phyloP scores from a whole-genome alignment of 2,113 vertebrate genomes.

The Trogon melanurus region DNA sequence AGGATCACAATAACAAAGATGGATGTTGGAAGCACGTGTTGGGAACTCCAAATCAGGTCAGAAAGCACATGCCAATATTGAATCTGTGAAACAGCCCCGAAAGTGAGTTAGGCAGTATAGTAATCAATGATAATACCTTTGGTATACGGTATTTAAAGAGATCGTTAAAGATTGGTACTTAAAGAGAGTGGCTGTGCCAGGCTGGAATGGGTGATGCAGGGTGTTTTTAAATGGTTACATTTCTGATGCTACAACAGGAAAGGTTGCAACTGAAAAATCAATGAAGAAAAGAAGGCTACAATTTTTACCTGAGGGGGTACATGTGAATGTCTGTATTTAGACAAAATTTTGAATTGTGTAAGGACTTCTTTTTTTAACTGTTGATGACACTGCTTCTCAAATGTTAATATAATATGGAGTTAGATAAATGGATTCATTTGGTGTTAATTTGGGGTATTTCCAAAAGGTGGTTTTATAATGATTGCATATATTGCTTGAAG shows the following conservation, averaged over 20 bases:
- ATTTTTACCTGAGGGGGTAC: background rate
- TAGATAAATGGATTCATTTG: slow-evolving; percentile 19
- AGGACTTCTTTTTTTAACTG: background rate
- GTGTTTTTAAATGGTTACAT: background rate
- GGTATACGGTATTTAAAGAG: background rate
- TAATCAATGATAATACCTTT: background rate
- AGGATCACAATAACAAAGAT: background rate
- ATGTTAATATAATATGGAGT: background rate
- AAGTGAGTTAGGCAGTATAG: background rate
- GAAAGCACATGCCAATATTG: background rate
- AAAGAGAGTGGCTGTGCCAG: background rate
- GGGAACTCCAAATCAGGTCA: background rate
- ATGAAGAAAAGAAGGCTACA: background rate
- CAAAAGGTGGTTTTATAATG: slow-evolving; percentile 36
- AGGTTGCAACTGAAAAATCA: fast-evolving
- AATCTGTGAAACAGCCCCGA: background rate
- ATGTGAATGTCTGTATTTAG: background rate
- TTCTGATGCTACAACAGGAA: background rate
- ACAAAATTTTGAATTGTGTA: background rate
- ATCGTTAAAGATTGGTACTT: background rate
- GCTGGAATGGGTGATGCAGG: background rate
- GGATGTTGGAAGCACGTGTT: background rate
- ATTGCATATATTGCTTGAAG: slow-evolving; percentile 13
- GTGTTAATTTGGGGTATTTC: slow-evolving; percentile 17
- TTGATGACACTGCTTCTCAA: slow-evolving; percentile 11